A percentile compares a stretch with the other conserved stretches of the same genome.
Evolutionary conservation across 2,888 invertebrate genomes (phyloP).

Genomic region (Macrosiphum euphorbiae): DNA sequence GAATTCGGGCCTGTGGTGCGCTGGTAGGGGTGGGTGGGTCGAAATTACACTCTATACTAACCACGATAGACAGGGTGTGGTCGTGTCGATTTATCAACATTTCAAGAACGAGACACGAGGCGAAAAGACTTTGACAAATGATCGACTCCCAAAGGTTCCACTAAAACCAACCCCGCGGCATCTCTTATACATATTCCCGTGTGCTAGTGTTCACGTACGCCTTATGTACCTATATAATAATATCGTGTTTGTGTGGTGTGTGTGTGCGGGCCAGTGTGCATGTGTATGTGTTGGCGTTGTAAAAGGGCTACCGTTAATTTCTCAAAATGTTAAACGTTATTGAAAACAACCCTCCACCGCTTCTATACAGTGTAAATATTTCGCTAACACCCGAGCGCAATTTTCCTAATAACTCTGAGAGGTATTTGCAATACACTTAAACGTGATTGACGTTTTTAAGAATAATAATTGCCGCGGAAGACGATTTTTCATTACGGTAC

Average conservation of each 20-base stretch:
- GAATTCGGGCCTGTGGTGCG: constrained; percentile 29
- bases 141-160: constrained; percentile 52
- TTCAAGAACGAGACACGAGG: constrained; percentile 52
- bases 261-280: background rate
- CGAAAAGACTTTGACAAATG: constrained; percentile 64
- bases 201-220: background rate
- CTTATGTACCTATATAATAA: constrained; percentile 2
- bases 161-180: constrained; percentile 34
- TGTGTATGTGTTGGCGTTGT: constrained; percentile 29
- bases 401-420: constrained; percentile 63
- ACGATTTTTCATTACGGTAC: constrained; percentile 58
- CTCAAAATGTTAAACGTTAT: constrained; percentile 65
- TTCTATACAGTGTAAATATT: constrained; percentile 57
- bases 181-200: background rate
- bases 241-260: background rate
- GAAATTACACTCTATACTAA: constrained; percentile 56
- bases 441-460: constrained; percentile 60
- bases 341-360: constrained; percentile 62
- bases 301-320: constrained; percentile 63
- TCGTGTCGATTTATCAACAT: constrained; percentile 64
- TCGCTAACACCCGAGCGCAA: constrained; percentile 53
- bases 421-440: constrained; percentile 63
- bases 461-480: constrained; percentile 46
- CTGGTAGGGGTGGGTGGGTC: background rate
- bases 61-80: constrained; percentile 62